Evolutionary conservation across 2,797 vertebrate genomes (phyloP), one percentile per base, ranked within the genome.

Genomic region (Champsocephalus gunnari): DNA sequence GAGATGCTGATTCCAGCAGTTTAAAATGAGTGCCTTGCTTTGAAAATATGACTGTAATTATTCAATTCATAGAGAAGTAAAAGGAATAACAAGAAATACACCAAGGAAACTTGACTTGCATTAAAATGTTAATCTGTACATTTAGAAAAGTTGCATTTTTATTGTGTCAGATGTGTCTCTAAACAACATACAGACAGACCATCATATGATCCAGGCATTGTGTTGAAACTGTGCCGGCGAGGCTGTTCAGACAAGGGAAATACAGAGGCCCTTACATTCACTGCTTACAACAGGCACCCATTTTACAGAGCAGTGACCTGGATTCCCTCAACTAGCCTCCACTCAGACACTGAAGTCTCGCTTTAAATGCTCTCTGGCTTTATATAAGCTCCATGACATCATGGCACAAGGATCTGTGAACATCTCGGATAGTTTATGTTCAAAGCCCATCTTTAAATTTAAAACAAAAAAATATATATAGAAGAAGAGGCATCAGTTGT

Each of bases 271-370:
- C 75, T 73, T 70, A 84, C 81, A 92, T 75, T 86, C 84, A 83
- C 66, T 54, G 82, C 80, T 76, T 70, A 88, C 88, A 90, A 84
- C 84, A 87, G 73, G 81, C 80, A 7, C 76, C 84, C 87, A 89
- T 92, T 91, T 90, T 81, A 85, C 82, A 82, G 81, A 86, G 85
- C 88, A 71, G 73, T 92, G 92, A 92, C 92, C 91, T 92, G 92
- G 86, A 92, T 93, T 93, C 89, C 61, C 51, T 87, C 76, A 82
- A 74, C 89, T 80, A 70, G 82, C 86, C 77, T 74, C 75, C 58
- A 76, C 88, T 74, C 77, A 66, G 67, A 76, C 74, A 84, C 75
- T 13, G 2, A 74, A 79, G 77, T 77, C 77, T 82, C 60, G 13
- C 84, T 90, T 88, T 92, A 88, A 88, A 88, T 80, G 81, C 71